Percentiles rank a stretch among this genome's conserved stretches.
Evolutionary conservation across 2,113 vertebrate genomes (phyloP).

Genomic region (Perccottus glenii): DNA sequence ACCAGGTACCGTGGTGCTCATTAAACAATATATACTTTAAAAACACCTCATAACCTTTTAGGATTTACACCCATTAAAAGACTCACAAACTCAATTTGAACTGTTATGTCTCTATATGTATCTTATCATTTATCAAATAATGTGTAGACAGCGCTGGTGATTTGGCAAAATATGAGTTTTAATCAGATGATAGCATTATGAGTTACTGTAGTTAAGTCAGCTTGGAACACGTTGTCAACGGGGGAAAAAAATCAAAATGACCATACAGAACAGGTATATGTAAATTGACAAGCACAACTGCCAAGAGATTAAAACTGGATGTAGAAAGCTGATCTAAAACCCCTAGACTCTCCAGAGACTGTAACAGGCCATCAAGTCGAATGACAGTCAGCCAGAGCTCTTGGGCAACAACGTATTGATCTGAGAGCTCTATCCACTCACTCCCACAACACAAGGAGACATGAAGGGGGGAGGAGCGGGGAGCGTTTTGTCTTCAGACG

Average conservation of each 20-base stretch:
- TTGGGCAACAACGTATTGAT: conserved; percentile 57
- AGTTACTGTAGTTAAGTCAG: no score
- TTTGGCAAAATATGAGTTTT: no score
- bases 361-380: conserved; percentile 45
- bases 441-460: conserved; percentile 36
- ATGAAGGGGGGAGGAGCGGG: conserved; percentile 10
- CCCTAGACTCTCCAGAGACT: conserved; percentile 57
- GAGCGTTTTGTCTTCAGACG: conserved; percentile 35
- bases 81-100: no score
- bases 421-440: conserved; percentile 34
- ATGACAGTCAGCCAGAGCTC: conserved; percentile 43
- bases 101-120: no score
- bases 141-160: no score
- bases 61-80: no score
- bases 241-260: no score
- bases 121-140: no score
- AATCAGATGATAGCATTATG: no score
- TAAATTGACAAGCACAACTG: neutral
- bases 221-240: no score
- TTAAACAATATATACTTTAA: neutral
- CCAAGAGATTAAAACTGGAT: conserved; percentile 14
- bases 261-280: no score
- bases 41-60: no score
- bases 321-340: conserved; percentile 31
- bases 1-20: conserved; percentile 1